Percentiles rank a stretch among this genome's conserved stretches.
These are phyloP conservation scores for Caloenas nicobarica DNA, from an alignment of 2,113 vertebrate genomes.

Conservation along the genomic window DNA sequence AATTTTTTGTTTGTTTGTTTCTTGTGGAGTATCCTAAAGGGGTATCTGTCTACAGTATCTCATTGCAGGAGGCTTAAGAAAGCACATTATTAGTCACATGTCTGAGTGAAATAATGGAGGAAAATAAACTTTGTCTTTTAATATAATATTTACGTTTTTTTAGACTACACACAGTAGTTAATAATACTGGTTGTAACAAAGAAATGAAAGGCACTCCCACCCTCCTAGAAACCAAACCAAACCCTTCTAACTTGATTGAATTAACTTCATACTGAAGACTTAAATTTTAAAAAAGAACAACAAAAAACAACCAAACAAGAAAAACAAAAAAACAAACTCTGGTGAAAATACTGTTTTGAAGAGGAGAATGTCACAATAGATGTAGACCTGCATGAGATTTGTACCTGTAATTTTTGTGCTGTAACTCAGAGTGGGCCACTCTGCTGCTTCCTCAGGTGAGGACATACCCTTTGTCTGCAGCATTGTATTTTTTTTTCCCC, in stretches of 20 bases:
- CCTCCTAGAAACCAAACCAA: neutral
- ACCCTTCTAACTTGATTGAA: neutral
- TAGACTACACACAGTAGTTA: neutral
- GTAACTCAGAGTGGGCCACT: neutral
- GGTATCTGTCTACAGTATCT: neutral
- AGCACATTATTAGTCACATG: neutral
- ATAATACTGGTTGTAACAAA: neutral
- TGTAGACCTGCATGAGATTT: neutral
- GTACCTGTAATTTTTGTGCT: neutral
- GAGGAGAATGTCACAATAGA: neutral
- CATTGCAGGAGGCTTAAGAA: neutral
- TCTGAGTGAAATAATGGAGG: neutral
- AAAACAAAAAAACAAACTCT: too few species aligned
- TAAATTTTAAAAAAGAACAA: neutral
- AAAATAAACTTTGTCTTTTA: neutral
- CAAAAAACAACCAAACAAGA: too few species aligned
- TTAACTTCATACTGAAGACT: neutral
- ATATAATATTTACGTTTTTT: neutral
- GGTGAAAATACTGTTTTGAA: neutral
- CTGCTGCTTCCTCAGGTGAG: neutral
- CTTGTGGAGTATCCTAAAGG: neutral
- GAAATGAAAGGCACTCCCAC: neutral
- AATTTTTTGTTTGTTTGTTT: neutral
- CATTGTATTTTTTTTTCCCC: fast-evolving
- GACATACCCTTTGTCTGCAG: neutral